Conservation (phyloP, 2,113 vertebrate species). For the Mobula hypostoma region DNA sequence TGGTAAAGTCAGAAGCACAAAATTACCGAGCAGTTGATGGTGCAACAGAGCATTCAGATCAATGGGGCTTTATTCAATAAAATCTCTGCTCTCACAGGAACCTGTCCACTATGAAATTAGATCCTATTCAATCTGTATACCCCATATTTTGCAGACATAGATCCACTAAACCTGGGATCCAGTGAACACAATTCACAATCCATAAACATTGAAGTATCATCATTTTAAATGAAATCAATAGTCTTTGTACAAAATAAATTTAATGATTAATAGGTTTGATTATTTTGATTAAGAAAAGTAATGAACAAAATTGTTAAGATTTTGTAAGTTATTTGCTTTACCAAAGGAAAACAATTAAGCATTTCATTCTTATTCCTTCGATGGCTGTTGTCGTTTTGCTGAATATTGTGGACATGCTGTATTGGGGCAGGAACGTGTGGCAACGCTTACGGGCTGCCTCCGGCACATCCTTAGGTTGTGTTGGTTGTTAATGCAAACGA, state of each 20-base stretch:
- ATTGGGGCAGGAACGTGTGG: too few relatives aligned
- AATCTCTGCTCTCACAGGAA: background rate
- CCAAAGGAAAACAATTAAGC: background rate
- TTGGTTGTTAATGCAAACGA: too few relatives aligned
- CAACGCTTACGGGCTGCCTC: too few relatives aligned
- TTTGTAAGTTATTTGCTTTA: slow-evolving; percentile 9
- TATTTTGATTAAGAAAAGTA: background rate
- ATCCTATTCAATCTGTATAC: background rate
- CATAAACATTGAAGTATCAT: background rate
- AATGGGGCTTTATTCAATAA: background rate
- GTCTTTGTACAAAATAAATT: background rate
- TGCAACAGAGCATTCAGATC: background rate
- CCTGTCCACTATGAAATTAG: background rate
- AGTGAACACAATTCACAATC: background rate
- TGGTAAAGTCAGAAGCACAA: background rate
- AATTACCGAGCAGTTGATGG: background rate
- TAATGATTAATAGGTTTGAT: background rate
- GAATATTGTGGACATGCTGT: too few relatives aligned
- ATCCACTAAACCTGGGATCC: slow-evolving; percentile 1
- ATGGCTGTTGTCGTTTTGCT: too few relatives aligned
- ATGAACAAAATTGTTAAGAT: background rate
- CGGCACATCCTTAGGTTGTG: too few relatives aligned
- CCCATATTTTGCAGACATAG: background rate
- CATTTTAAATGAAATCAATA: background rate
- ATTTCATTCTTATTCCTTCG: too few relatives aligned